Percentiles rank a stretch among this genome's conserved stretches.
Evolutionary conservation across 2,113 vertebrate genomes (phyloP).

Genomic region (Takifugu flavidus): DNA sequence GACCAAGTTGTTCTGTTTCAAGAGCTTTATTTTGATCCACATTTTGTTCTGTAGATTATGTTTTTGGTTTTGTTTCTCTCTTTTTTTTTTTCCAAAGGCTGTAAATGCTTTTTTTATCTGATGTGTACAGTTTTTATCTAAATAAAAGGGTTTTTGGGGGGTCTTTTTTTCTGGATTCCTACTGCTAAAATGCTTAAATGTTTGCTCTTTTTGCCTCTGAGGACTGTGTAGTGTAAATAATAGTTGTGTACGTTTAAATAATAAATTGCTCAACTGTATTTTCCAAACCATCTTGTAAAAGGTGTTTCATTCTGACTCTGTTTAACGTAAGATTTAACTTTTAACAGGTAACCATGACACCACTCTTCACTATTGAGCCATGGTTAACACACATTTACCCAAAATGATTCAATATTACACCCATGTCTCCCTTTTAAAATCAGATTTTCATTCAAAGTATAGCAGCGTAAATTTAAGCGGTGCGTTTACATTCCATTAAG

Average conservation of each 20-base stretch:
- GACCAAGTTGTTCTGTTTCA: conserved; percentile 89
- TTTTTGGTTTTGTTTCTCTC: conserved; percentile 24
- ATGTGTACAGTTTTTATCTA: conserved; percentile 39
- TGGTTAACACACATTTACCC: too few species aligned
- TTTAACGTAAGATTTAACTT: too few species aligned
- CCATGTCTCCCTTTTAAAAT: background rate
- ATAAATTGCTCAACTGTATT: conserved; percentile 64
- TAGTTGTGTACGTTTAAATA: conserved; percentile 51
- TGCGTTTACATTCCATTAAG: too few species aligned
- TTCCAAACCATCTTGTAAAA: too few species aligned
- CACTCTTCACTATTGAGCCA: too few species aligned
- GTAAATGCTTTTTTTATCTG: conserved; percentile 25
- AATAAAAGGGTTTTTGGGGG: background rate
- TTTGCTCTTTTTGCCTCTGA: conserved; percentile 28
- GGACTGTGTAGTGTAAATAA: conserved; percentile 56
- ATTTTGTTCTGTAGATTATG: conserved; percentile 33
- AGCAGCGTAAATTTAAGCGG: too few species aligned
- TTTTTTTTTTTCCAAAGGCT: conserved; percentile 7
- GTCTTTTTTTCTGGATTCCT: conserved; percentile 41
- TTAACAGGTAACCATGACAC: too few species aligned
- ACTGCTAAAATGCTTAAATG: conserved; percentile 28
- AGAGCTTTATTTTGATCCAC: conserved; percentile 79
- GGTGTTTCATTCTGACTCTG: too few species aligned
- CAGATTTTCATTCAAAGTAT: background rate
- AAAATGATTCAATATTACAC: too few species aligned